Evolutionary conservation across 2,888 invertebrate species (phyloP).

Genomic region (Tetragonula carbonaria): DNA sequence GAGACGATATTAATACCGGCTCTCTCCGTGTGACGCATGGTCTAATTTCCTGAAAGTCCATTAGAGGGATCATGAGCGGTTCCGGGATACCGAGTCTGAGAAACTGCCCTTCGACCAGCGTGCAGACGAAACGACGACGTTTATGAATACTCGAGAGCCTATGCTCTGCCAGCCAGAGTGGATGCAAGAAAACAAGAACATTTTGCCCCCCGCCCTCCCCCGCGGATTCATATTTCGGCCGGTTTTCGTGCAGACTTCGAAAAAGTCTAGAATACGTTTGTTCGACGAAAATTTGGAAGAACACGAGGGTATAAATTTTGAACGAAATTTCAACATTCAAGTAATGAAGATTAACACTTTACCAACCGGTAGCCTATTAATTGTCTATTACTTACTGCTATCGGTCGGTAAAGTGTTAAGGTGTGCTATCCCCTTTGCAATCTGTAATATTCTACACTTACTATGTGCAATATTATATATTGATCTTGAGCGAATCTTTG

Average conservation of each 20-base stretch:
- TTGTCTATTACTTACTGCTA: too few relatives aligned
- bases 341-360: too few relatives aligned
- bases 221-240: neutral
- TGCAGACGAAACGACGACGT: slow-evolving; percentile 27
- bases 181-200: neutral
- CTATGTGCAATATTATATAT: too few relatives aligned
- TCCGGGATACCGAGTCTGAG: slow-evolving; percentile 36
- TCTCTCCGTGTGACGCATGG: slow-evolving; percentile 75
- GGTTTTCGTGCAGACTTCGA: neutral
- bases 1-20: slow-evolving; percentile 70
- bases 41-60: slow-evolving; percentile 79
- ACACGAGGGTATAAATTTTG: too few relatives aligned
- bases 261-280: neutral
- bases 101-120: slow-evolving; percentile 54
- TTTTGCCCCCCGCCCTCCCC: neutral
- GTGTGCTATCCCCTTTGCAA: too few relatives aligned
- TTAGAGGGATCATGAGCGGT: slow-evolving; percentile 66
- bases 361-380: too few relatives aligned
- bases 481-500: too few relatives aligned
- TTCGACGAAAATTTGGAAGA: too few relatives aligned
- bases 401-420: too few relatives aligned
- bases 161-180: neutral
- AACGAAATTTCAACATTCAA: too few relatives aligned
- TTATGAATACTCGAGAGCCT: slow-evolving; percentile 13
- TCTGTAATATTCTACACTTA: too few relatives aligned